These are phyloP conservation scores for Menidia menidia DNA, from an alignment of 2,797 vertebrate genomes.

Conservation along the genomic window DNA sequence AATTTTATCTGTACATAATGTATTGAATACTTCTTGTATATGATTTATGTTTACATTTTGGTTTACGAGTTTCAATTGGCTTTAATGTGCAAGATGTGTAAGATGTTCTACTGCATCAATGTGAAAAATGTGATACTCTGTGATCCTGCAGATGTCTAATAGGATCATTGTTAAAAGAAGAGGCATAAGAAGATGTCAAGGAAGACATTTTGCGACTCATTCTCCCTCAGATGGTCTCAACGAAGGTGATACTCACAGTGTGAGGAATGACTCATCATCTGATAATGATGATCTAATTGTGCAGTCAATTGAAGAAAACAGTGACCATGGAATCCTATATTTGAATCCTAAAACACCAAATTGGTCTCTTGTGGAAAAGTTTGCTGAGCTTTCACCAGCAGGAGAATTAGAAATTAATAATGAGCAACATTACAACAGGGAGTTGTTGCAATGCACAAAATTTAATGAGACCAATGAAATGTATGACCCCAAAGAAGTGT, in stretches of 20 bases:
- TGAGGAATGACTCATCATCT: constrained; percentile 16
- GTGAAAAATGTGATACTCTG: background rate
- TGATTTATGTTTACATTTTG: background rate
- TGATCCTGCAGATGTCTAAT: constrained; percentile 31
- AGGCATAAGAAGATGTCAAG: constrained; percentile 55
- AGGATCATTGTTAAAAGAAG: constrained; percentile 44
- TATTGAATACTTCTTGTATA: too few relatives aligned
- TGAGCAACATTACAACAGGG: constrained; percentile 9
- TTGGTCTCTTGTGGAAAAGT: constrained; percentile 63
- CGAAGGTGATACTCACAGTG: constrained; percentile 4
- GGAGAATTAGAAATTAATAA: constrained; percentile 14
- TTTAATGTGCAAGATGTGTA: background rate
- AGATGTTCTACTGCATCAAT: background rate
- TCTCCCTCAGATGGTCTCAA: constrained; percentile 32
- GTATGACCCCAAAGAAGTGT: background rate
- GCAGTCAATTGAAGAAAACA: constrained; percentile 25
- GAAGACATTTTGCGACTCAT: constrained; percentile 19
- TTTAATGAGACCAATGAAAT: constrained; percentile 12
- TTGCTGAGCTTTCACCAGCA: constrained; percentile 48
- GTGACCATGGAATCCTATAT: constrained; percentile 58
- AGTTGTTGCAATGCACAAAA: constrained; percentile 2
- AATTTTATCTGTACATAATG: background rate
- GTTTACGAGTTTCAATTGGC: background rate
- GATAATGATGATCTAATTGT: constrained; percentile 1
- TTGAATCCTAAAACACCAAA: constrained; percentile 70